Evolutionary conservation across 2,888 invertebrate species (phyloP).

Genomic region (Helleia helle): DNA sequence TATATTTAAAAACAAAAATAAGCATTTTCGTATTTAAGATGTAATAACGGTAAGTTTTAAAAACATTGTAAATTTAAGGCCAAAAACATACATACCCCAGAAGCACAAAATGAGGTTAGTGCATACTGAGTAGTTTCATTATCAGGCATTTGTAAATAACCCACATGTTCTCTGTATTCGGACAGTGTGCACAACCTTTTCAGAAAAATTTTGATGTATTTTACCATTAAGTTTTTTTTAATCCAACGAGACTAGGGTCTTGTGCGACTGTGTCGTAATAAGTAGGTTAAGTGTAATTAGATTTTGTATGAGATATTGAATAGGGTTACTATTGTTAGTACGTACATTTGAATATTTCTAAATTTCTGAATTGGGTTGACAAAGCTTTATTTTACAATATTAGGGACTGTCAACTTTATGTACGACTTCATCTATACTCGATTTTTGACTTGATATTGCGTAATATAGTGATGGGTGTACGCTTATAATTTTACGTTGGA

Average conservation of each 20-base stretch:
- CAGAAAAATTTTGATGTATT: slow-evolving; percentile 48
- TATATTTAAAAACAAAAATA: slow-evolving; percentile 8
- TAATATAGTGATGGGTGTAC: no score
- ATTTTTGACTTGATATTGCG: no score
- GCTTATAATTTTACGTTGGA: no score
- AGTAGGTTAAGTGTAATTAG: slow-evolving; percentile 42
- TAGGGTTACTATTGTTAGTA: no score
- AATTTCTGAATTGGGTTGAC: slow-evolving; percentile 11
- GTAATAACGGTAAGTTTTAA: slow-evolving; percentile 30
- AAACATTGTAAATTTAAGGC: slow-evolving; percentile 41
- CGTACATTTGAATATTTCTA: slow-evolving; percentile 7
- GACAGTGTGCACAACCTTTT: slow-evolving; percentile 31
- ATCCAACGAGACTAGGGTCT: slow-evolving; percentile 27
- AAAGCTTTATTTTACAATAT: no score
- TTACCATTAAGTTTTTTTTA: slow-evolving; percentile 31
- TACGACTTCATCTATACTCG: no score
- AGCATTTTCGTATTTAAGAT: slow-evolving; percentile 25
- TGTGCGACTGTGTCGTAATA: slow-evolving; percentile 45
- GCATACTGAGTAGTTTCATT: slow-evolving; percentile 23
- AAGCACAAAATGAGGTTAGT: slow-evolving; percentile 49
- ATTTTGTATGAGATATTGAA: slow-evolving; percentile 67
- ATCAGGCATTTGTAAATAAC: slow-evolving; percentile 26
- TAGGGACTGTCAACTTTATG: no score
- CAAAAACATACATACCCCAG: slow-evolving; percentile 39
- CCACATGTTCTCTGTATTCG: slow-evolving; percentile 11